Evolutionary conservation across 2,888 invertebrate genomes (phyloP).

Genomic region (Dastarcus helophoroides): DNA sequence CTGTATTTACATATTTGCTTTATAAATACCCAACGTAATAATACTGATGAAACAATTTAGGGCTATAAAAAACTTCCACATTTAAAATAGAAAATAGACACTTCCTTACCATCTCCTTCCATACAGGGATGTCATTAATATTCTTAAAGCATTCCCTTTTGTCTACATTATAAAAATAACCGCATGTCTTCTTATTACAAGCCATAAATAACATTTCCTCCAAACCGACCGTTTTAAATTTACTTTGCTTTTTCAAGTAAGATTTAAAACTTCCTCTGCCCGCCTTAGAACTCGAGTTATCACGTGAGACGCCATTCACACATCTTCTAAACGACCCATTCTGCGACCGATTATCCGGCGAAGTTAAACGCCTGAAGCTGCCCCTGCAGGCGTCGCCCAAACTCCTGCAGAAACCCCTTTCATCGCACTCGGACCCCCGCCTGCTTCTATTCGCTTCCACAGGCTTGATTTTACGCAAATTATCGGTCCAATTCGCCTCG

Average conservation of each 20-base stretch:
- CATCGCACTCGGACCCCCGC: conserved; percentile 9
- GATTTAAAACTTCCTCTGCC: conserved; percentile 43
- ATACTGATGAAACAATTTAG: too few species aligned
- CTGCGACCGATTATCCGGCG: conserved; percentile 12
- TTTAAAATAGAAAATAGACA: too few species aligned
- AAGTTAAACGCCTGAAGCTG: conserved; percentile 11
- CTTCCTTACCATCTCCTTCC: conserved; percentile 8
- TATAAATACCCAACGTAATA: too few species aligned
- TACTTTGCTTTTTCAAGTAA: conserved; percentile 37
- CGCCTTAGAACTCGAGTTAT: too few species aligned
- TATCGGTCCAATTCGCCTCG: conserved; percentile 23
- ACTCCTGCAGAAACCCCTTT: conserved; percentile 7
- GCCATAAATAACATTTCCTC: conserved; percentile 20
- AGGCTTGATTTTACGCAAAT: conserved; percentile 18
- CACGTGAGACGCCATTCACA: too few species aligned
- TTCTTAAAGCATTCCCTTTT: conserved; percentile 24
- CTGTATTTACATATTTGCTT: too few species aligned
- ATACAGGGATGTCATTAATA: conserved; percentile 14
- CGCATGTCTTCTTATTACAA: conserved; percentile 17
- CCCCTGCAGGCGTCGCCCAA: conserved; percentile 12
- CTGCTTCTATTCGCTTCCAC: conserved; percentile 6
- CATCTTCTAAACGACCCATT: too few species aligned
- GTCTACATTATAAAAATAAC: conserved; percentile 19
- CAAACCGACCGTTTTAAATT: conserved; percentile 20
- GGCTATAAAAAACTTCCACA: too few species aligned